Evolutionary conservation across 1,140 invertebrate species (phyloP).

Genomic region (Plutomurus gul): DNA sequence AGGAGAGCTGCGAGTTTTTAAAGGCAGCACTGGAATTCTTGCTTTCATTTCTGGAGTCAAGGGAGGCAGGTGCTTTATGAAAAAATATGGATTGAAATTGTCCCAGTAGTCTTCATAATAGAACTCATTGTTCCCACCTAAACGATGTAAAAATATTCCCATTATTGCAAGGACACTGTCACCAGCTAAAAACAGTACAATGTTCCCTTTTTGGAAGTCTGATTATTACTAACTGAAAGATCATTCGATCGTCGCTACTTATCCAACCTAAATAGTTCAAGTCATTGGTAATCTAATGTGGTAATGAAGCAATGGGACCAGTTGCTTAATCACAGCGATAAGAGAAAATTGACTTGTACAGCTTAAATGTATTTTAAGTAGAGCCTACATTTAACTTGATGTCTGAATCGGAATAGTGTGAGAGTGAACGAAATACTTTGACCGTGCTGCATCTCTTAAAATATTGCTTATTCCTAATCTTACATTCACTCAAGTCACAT

Average conservation of each 20-base stretch:
- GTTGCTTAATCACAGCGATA: too few relatives aligned
- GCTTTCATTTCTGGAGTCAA: slow-evolving; percentile 82
- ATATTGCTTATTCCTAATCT: too few relatives aligned
- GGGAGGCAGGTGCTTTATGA: slow-evolving; percentile 90
- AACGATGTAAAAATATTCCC: slow-evolving; percentile 53
- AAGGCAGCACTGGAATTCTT: slow-evolving; percentile 84
- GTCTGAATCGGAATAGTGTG: too few relatives aligned
- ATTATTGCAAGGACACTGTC: too few relatives aligned
- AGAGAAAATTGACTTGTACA: too few relatives aligned
- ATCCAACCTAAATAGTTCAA: not conserved
- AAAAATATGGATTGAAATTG: slow-evolving; percentile 84
- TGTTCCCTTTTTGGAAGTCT: not conserved
- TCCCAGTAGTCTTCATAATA: slow-evolving; percentile 72
- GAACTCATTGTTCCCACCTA: slow-evolving; percentile 61
- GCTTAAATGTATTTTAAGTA: too few relatives aligned
- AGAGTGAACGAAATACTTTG: too few relatives aligned
- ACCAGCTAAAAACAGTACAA: not conserved
- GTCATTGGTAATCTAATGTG: too few relatives aligned
- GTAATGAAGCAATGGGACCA: too few relatives aligned
- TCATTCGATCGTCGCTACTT: not conserved
- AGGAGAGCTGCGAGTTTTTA: slow-evolving; percentile 90
- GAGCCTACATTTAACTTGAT: too few relatives aligned
- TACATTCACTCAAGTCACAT: too few relatives aligned
- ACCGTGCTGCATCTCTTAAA: too few relatives aligned
- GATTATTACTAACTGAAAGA: not conserved